phyloP scores from a whole-genome alignment of 2,113 vertebrate species.

The Anolis sagrei region DNA sequence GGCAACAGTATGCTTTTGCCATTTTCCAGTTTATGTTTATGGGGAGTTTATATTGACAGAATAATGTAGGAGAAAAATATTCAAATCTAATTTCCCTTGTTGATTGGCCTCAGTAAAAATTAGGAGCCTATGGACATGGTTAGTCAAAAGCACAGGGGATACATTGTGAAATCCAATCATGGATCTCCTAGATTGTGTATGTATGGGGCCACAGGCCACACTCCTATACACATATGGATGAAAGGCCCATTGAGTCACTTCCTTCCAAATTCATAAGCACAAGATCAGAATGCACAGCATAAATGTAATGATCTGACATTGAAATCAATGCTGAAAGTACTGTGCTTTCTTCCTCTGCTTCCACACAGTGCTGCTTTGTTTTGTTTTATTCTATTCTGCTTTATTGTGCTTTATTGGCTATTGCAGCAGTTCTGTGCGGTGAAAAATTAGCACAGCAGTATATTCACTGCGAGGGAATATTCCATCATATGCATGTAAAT shows the following conservation, averaged over 20 bases:
- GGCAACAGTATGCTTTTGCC: too few species aligned
- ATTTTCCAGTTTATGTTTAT: too few species aligned
- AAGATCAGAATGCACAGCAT: too few species aligned
- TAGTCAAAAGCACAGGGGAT: too few species aligned
- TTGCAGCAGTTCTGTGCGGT: neutral
- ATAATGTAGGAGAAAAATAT: neutral
- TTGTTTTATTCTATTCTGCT: too few species aligned
- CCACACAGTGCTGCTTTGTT: too few species aligned
- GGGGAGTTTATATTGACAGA: neutral
- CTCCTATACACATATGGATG: neutral
- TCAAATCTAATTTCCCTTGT: too few species aligned
- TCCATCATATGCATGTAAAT: constrained; percentile 31
- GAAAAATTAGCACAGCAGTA: constrained; percentile 1
- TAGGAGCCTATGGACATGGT: neutral
- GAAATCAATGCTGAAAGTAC: neutral
- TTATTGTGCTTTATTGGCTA: too few species aligned
- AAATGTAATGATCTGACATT: neutral
- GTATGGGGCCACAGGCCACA: neutral
- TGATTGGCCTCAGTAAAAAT: neutral
- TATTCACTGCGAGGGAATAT: neutral
- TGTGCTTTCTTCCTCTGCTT: neutral
- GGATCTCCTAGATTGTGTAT: neutral
- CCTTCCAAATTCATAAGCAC: neutral
- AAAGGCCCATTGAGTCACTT: neutral
- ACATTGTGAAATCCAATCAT: neutral